A percentile compares a stretch with the other conserved stretches of the same genome.
Conservation (phyloP, 2,888 invertebrate species). For the Epirrhoe alternata region DNA sequence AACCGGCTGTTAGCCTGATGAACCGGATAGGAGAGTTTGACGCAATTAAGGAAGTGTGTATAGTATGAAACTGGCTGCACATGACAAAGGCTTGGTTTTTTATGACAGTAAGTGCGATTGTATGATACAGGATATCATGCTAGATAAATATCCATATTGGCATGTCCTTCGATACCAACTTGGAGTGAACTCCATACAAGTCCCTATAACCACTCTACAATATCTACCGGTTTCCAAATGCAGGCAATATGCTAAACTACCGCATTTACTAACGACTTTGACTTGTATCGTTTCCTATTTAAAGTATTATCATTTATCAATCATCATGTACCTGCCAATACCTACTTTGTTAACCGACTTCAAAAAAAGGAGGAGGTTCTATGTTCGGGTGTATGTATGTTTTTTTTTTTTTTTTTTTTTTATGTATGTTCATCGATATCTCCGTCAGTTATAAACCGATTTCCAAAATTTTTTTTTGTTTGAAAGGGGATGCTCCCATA, state of each 20-base stretch:
- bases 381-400: no score
- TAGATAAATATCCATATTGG: slow-evolving; percentile 5
- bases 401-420: no score
- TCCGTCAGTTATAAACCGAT: no score
- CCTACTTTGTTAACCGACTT: no score
- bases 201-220: slow-evolving; percentile 3
- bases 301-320: background rate
- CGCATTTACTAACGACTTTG: slow-evolving; percentile 27
- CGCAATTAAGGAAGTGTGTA: background rate
- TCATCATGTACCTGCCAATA: no score
- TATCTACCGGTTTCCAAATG: slow-evolving; percentile 32
- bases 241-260: slow-evolving; percentile 29
- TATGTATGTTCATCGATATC: no score
- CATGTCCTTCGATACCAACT: slow-evolving; percentile 22
- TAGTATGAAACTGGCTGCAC: background rate
- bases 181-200: slow-evolving; percentile 27
- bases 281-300: slow-evolving; percentile 17
- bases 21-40: background rate
- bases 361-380: no score
- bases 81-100: background rate
- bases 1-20: no score
- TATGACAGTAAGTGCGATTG: background rate
- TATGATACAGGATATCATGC: background rate
- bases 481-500: no score
- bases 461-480: no score